These are phyloP conservation scores for Polyommatus icarus DNA, from an alignment of 2,888 invertebrate species.

Conservation along the genomic window DNA sequence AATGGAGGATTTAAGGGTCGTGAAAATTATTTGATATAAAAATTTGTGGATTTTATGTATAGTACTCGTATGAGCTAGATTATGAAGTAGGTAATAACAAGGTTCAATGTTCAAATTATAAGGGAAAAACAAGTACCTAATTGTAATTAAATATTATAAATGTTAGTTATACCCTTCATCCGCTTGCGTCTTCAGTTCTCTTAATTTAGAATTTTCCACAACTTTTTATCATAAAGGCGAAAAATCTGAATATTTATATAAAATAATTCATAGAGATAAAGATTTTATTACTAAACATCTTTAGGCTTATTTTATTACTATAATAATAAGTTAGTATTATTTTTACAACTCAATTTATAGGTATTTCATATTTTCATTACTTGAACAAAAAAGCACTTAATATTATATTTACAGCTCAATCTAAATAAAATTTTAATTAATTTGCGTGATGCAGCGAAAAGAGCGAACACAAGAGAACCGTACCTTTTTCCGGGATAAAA, in stretches of 20 bases:
- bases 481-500: too few relatives aligned
- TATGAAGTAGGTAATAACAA: too few relatives aligned
- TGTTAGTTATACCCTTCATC: too few relatives aligned
- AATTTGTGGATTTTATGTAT: too few relatives aligned
- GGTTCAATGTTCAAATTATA: too few relatives aligned
- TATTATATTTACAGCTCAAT: neutral
- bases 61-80: too few relatives aligned
- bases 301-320: neutral
- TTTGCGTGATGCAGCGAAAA: too few relatives aligned
- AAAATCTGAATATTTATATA: conserved; percentile 6
- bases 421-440: neutral
- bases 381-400: neutral
- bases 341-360: neutral
- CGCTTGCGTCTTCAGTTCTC: neutral
- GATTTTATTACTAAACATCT: conserved; percentile 5
- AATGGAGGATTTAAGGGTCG: too few relatives aligned
- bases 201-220: neutral
- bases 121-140: too few relatives aligned
- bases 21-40: too few relatives aligned
- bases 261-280: conserved; percentile 4
- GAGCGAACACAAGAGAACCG: too few relatives aligned
- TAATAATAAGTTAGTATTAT: neutral
- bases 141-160: too few relatives aligned
- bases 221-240: neutral
- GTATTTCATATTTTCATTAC: neutral